Evolutionary conservation across 2,113 vertebrate species (phyloP), one percentile per base, ranked within the genome.

Genomic region (Perca schrenkii): DNA sequence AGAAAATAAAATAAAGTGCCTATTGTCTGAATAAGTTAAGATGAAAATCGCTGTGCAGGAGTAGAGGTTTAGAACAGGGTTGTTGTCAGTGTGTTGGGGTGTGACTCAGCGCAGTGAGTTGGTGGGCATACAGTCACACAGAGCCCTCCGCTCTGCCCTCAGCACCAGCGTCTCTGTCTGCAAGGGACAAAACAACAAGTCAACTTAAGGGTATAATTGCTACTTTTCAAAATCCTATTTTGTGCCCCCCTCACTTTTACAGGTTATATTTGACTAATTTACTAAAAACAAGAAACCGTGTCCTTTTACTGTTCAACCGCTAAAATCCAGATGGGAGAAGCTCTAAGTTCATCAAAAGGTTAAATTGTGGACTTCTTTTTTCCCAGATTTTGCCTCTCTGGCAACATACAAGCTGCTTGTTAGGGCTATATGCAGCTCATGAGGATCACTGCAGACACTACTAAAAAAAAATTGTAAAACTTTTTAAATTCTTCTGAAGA

Each of bases 91-190:
- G 68, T 54, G 64, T 63, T 7, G 36, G 22, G 28, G 36, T 25
- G 63, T 52, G 63, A 6, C 31, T 96, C 91, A 90, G 91, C 92
- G 96, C 92, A 99, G 95, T 65, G 95, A 90, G 93, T 81, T 95
- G 4, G 95, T 88, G 31, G 78, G 93, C 96, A 97, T 96, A 77
- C 98, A 99, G 92, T 98, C 97, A 49, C 98, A 99, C 75, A 98
- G 95, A 72, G 97, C 96, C 89, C 97, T 96, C 90, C 95, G 94
- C 92, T 99, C 98, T 0, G 96, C 96, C 94, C 97, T 94, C 93
- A 99, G 94, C 83, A 99, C 96, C 85, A 99, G 94, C 54, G 85
- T 95, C 93, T 98, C 97, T 2, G 97, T 98, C 98, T 99, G 94
- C 3, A 91, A 63, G 2, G 46, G 14, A 63, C 15, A 25, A 62